Conservation (phyloP, 2,113 vertebrate species). For the Rhinoptilus africanus region DNA sequence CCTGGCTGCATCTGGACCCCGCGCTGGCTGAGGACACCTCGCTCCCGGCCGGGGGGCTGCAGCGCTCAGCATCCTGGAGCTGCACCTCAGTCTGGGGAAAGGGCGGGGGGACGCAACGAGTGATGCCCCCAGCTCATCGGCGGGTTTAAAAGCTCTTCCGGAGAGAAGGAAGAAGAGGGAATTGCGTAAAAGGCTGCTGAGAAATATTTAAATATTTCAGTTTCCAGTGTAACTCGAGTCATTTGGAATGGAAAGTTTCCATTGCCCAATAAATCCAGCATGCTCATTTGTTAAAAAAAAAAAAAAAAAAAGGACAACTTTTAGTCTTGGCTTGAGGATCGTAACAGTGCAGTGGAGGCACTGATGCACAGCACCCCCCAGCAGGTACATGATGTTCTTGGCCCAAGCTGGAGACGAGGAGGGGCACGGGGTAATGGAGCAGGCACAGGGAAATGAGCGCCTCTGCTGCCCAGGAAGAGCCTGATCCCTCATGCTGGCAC, state of each 20-base stretch:
- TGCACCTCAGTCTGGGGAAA: fast-evolving
- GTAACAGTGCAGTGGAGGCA: not conserved
- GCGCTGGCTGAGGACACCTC: not conserved
- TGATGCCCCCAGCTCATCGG: not conserved
- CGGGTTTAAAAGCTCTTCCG: not conserved
- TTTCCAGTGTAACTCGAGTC: not conserved
- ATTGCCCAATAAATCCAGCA: conserved; percentile 43
- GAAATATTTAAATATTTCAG: conserved; percentile 24
- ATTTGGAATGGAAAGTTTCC: conserved; percentile 49
- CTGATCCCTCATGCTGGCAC: not conserved
- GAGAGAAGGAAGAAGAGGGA: not conserved
- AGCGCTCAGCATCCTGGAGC: not conserved
- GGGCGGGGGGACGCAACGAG: not conserved
- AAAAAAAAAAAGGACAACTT: not conserved
- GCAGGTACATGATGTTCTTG: conserved; percentile 45
- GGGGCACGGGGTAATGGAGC: fast-evolving
- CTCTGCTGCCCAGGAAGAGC: not conserved
- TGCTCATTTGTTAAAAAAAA: not conserved
- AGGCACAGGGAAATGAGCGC: not conserved
- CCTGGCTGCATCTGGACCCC: not conserved
- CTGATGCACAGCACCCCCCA: not conserved
- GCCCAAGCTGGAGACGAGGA: not conserved
- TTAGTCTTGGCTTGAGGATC: not conserved
- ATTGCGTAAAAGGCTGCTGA: not conserved
- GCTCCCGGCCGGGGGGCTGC: fast-evolving